Evolutionary conservation across 2,113 vertebrate species (phyloP).

Genomic region (Leucosticte australis): DNA sequence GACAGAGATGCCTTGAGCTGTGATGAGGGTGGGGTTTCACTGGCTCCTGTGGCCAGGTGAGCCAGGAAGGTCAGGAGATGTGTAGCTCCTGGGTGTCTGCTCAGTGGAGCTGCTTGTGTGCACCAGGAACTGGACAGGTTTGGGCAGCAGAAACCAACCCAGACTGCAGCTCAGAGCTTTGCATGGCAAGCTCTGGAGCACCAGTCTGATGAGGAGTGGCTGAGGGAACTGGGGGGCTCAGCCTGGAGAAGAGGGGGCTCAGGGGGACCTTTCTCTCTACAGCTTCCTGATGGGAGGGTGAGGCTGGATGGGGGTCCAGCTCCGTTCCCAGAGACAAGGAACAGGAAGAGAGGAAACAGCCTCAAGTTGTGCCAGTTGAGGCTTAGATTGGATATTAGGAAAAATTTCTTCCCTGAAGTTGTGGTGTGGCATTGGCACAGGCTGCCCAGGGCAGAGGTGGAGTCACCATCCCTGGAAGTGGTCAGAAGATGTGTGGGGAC

Average conservation of each 20-base stretch:
- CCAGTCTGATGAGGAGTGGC: not conserved
- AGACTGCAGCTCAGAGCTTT: not conserved
- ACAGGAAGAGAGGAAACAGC: not conserved
- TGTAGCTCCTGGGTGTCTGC: not conserved
- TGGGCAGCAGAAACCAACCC: not conserved
- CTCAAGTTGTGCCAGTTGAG: not conserved
- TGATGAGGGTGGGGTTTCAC: not conserved
- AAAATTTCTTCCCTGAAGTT: not conserved
- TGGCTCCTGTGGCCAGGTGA: not conserved
- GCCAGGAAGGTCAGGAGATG: not conserved
- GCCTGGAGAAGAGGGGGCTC: not conserved
- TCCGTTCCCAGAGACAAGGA: not conserved
- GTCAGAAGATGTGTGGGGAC: not conserved
- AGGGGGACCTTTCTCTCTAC: not conserved
- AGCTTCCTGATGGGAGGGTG: not conserved
- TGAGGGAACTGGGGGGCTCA: not conserved
- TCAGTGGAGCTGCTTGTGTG: not conserved
- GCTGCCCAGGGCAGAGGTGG: not conserved
- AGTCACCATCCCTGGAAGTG: not conserved
- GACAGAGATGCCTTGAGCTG: not conserved
- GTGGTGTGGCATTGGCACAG: not conserved
- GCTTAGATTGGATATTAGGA: not conserved
- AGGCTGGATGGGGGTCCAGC: accelerated
- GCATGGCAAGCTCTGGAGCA: not conserved
- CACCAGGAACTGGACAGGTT: too few relatives aligned